Percentiles rank a stretch among this genome's conserved stretches.
These are phyloP conservation scores for Pseudochirops cupreus DNA, from an alignment of 2,797 vertebrate genomes.

Conservation along the genomic window DNA sequence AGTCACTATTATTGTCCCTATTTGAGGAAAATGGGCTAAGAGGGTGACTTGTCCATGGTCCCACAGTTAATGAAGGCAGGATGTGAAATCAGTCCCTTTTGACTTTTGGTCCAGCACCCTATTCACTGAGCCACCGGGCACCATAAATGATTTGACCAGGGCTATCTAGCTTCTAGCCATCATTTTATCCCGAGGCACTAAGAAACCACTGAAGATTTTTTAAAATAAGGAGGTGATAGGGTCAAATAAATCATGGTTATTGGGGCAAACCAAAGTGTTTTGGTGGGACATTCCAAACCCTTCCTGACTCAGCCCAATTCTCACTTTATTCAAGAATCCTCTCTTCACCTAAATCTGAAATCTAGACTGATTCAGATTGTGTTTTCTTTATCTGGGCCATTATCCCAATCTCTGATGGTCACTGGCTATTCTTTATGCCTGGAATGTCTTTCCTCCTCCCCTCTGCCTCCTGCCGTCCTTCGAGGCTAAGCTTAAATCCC, in stretches of 20 bases:
- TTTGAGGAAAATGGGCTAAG: background rate
- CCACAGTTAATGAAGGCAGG: background rate
- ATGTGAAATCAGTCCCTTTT: background rate
- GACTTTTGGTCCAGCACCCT: background rate
- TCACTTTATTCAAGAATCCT: background rate
- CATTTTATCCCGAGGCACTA: background rate
- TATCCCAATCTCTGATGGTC: background rate
- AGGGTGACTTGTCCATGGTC: background rate
- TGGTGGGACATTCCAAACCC: background rate
- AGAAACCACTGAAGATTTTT: background rate
- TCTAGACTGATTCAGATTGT: background rate
- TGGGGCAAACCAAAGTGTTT: background rate
- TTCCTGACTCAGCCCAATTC: background rate
- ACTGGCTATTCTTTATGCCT: background rate
- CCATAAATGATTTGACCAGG: background rate
- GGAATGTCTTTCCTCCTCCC: background rate
- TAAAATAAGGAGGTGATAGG: background rate
- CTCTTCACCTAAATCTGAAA: background rate
- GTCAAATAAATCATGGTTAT: background rate
- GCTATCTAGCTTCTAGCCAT: background rate
- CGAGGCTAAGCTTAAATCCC: background rate
- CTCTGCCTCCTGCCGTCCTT: background rate
- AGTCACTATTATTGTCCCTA: background rate
- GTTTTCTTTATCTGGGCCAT: background rate
- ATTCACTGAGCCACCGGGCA: background rate